A percentile compares a stretch with the other conserved stretches of the same genome.
Evolutionary conservation across 2,797 vertebrate species (phyloP).

Genomic region (Chelon labrosus): DNA sequence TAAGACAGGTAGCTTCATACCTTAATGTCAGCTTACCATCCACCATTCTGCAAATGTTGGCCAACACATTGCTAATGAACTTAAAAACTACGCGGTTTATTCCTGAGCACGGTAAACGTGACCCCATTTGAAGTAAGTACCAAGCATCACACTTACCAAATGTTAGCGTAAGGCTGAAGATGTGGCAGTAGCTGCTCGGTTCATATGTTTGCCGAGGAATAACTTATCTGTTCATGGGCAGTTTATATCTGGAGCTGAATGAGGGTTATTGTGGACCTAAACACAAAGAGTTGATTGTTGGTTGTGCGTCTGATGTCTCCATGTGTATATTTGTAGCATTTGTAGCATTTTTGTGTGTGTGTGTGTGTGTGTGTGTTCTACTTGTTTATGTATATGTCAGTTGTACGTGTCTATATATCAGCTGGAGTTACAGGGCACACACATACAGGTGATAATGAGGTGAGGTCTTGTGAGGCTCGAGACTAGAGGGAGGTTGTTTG

Average conservation of each 20-base stretch:
- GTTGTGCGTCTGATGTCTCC: slow-evolving; percentile 25
- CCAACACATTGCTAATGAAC: too few species aligned
- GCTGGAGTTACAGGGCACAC: not conserved
- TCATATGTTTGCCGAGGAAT: slow-evolving; percentile 43
- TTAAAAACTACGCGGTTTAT: too few species aligned
- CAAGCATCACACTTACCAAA: not conserved
- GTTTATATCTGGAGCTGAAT: slow-evolving; percentile 33
- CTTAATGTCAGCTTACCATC: too few species aligned
- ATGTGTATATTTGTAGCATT: slow-evolving; percentile 8
- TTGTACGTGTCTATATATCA: not conserved
- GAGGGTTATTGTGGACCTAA: slow-evolving; percentile 18
- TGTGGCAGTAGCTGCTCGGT: not conserved
- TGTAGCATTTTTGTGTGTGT: not conserved
- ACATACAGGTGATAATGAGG: slow-evolving; percentile 7
- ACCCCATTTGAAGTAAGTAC: too few species aligned
- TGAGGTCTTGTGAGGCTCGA: slow-evolving; percentile 17
- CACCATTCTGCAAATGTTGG: too few species aligned
- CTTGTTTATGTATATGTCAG: not conserved
- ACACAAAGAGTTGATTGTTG: slow-evolving; percentile 48
- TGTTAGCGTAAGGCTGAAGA: not conserved
- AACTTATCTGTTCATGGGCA: slow-evolving; percentile 26
- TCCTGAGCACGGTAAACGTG: too few species aligned
- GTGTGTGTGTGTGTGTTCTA: not conserved
- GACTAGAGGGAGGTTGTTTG: slow-evolving; percentile 40
- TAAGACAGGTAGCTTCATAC: too few species aligned